A percentile compares a stretch with the other conserved stretches of the same genome.
Evolutionary conservation across 2,888 invertebrate species (phyloP).

Genomic region (Scaptomyza reducta): DNA sequence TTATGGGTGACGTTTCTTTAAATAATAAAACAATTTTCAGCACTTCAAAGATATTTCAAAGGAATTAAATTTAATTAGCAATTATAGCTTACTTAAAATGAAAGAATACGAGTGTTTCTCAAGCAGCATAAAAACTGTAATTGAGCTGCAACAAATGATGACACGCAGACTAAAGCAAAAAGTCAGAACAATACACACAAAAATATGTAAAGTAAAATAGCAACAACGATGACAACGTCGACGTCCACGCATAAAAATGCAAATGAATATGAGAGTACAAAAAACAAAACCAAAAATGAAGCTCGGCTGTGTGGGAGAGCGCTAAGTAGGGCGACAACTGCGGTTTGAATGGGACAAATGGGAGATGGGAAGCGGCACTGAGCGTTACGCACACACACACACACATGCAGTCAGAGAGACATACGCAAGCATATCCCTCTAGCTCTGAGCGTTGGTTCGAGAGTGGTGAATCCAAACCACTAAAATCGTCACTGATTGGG

Average conservation of each 20-base stretch:
- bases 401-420: conserved; percentile 3
- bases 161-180: conserved; percentile 14
- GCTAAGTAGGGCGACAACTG: conserved; percentile 55
- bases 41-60: background rate
- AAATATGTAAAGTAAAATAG: conserved; percentile 49
- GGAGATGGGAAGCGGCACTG: conserved; percentile 32
- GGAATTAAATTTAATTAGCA: background rate
- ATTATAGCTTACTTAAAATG: background rate
- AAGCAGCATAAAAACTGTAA: conserved; percentile 20
- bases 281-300: conserved; percentile 1
- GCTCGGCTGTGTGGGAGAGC: conserved; percentile 45
- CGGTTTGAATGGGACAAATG: conserved; percentile 45
- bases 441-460: background rate
- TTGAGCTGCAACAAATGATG: conserved; percentile 42
- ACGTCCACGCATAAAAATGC: conserved; percentile 63
- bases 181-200: conserved; percentile 35
- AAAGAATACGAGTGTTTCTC: background rate
- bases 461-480: background rate
- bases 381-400: conserved; percentile 19
- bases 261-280: conserved; percentile 50
- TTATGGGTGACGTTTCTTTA: conserved; percentile 3
- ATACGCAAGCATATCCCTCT: background rate
- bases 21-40: background rate
- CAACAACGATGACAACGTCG: conserved; percentile 32
- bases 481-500: background rate